These are phyloP conservation scores for Chalcosyrphus nemorum DNA, from an alignment of 2,888 invertebrate genomes.

Conservation along the genomic window DNA sequence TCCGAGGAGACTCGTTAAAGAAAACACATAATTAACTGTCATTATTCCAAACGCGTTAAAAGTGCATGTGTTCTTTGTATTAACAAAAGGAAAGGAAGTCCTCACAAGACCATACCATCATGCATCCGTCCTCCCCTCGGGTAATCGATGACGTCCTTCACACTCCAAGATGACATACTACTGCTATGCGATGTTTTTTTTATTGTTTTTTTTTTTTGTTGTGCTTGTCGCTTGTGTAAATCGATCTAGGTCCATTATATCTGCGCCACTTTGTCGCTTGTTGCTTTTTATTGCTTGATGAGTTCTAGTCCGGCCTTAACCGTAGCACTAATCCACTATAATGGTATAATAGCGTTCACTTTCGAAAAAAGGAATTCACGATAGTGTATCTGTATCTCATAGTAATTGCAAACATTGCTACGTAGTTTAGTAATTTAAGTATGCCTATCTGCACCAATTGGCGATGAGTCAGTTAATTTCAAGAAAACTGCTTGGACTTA, in stretches of 20 bases:
- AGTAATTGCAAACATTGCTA: constrained; percentile 43
- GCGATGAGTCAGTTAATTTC: neutral
- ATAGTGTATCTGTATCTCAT: constrained; percentile 44
- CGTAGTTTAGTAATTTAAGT: too few relatives aligned
- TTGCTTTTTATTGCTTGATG: constrained; percentile 63
- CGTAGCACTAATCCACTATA: constrained; percentile 10
- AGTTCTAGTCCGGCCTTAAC: neutral
- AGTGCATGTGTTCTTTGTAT: constrained; percentile 50
- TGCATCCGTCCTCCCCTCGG: constrained; percentile 23
- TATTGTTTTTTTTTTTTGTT: neutral
- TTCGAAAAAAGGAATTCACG: constrained; percentile 51
- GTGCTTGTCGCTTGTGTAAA: constrained; percentile 45
- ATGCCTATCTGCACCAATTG: neutral
- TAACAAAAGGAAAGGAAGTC: constrained; percentile 44
- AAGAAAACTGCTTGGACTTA: neutral
- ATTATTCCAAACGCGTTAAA: constrained; percentile 69
- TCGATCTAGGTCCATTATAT: constrained; percentile 51
- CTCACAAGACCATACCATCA: constrained; percentile 47
- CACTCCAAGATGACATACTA: constrained; percentile 39
- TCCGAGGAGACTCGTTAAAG: neutral
- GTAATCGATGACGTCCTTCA: constrained; percentile 62
- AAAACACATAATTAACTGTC: constrained; percentile 65
- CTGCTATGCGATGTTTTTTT: constrained; percentile 17
- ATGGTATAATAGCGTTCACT: constrained; percentile 55
- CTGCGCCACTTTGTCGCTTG: constrained; percentile 70